phyloP scores from a whole-genome alignment of 2,797 vertebrate genomes.

The Lophotriccus pileatus region DNA sequence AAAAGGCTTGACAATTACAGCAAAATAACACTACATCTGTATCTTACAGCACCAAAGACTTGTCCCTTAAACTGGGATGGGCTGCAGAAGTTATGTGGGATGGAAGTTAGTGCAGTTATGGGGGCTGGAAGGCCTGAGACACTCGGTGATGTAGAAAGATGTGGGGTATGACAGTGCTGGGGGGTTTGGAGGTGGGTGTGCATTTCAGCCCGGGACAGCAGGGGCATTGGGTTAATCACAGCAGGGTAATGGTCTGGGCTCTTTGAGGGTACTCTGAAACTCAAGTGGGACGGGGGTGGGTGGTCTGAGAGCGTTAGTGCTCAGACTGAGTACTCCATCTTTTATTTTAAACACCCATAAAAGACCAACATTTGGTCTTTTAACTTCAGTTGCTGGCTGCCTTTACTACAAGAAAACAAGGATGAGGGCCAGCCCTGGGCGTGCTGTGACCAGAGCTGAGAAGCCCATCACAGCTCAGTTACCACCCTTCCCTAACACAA shows the following conservation, averaged over 20 bases:
- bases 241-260: neutral
- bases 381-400: neutral
- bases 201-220: rapidly evolving
- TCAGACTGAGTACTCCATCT: neutral
- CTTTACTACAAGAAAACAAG: neutral
- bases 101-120: too few species aligned
- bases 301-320: neutral
- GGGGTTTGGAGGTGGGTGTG: neutral
- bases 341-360: neutral
- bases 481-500: rapidly evolving
- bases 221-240: neutral
- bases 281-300: rapidly evolving
- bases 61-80: neutral
- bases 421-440: neutral
- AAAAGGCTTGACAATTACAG: neutral
- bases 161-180: neutral
- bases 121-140: too few species aligned
- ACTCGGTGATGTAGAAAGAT: rapidly evolving
- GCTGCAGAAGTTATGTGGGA: neutral
- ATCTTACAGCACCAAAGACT: neutral
- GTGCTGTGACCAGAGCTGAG: neutral
- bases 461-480: neutral
- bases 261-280: neutral
- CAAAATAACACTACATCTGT: neutral
- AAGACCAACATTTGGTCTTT: neutral